Evolutionary conservation across 2,888 invertebrate genomes (phyloP), one percentile per base, ranked within the genome.

Genomic region (Branchinecta sandiegonensis): DNA sequence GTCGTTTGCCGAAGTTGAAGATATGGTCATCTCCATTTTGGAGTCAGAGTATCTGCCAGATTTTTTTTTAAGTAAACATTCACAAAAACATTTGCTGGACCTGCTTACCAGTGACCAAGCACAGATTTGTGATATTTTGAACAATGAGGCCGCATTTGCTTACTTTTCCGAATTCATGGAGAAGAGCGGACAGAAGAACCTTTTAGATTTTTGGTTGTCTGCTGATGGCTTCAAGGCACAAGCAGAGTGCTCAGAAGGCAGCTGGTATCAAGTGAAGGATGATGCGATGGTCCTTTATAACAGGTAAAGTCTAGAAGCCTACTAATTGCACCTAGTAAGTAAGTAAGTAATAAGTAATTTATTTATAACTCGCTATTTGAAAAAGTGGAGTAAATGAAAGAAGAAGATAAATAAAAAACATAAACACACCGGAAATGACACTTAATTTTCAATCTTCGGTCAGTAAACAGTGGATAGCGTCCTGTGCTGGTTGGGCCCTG

Each of bases 231-330:
- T 56, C 23, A 56, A 56, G 23, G 63, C 63, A 17, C 63, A 56
- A 56, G 23, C 23, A n/a, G n/a, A n/a, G 23, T 17, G 63, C 63
- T 56, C 63, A 9, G 63, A 56, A 56, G 63, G 23, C 10, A 10
- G n/a, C 23, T 9, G 14, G n/a, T 23, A 8, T 17, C 9, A 56
- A 56, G 63, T 56, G 8, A n/a, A 10, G 23, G 63, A 56, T 8
- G 63, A 56, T 56, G 63, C 63, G n/a, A 56, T 56, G 63, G 63
- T 56, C 23, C 23, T 56, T n/a, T 56, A 56, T 56, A 56, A 56
- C 63, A 56, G 63, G 63, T 56, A 56, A 37, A 37, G 1, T 6
- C 37, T 37, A 37, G 37, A 37, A 37, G 37, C 37, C 37, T 37
- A 37, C 37, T 37, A 37, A 5, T 37, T 37, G 37, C 3, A 23